phyloP scores from a whole-genome alignment of 64 coral and sea anemone genomes.

The Trachythela sp. region DNA sequence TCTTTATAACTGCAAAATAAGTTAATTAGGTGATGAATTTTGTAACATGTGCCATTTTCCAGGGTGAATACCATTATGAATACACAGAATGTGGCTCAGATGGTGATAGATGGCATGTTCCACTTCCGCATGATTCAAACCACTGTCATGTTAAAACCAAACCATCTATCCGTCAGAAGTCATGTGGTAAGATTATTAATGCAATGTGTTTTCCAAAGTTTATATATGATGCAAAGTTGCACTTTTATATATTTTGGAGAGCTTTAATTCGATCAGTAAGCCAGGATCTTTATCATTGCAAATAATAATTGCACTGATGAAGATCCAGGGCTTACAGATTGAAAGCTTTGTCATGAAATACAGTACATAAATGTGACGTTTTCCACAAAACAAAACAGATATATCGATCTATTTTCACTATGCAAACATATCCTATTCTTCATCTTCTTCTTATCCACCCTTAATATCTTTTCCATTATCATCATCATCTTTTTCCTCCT shows the following conservation, averaged over 20 bases:
- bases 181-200: neutral
- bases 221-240: neutral
- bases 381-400: no score
- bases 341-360: neutral
- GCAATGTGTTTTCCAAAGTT: neutral
- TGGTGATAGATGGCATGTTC: conserved; percentile 4
- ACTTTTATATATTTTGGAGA: neutral
- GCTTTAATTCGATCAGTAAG: no score
- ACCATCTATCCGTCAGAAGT: neutral
- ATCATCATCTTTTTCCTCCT: no score
- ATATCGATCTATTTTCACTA: neutral
- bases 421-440: no score
- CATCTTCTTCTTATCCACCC: no score
- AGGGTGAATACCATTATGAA: conserved; percentile 15
- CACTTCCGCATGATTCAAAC: neutral
- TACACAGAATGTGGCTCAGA: conserved; percentile 4
- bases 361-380: neutral
- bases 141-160: neutral
- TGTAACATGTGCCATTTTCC: neutral
- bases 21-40: no score
- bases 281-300: no score
- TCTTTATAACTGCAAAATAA: no score
- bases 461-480: no score
- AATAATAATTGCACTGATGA: no score
- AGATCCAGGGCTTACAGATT: neutral